phyloP scores from a whole-genome alignment of 2,888 invertebrate genomes.

The Agrotis exclamationis region DNA sequence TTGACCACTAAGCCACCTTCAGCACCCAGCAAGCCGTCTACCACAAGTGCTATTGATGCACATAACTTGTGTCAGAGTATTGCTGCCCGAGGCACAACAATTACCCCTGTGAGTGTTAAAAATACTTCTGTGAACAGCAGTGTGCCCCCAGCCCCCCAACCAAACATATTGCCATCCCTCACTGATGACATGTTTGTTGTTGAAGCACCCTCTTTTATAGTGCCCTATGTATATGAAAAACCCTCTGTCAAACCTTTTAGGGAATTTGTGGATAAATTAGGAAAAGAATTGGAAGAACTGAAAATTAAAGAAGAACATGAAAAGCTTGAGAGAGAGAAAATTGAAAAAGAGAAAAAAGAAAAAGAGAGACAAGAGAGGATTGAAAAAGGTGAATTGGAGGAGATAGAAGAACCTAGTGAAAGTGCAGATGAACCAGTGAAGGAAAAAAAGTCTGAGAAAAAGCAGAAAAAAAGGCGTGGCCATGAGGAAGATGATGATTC shows the following conservation, averaged over 20 bases:
- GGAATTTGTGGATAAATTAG: constrained; percentile 93
- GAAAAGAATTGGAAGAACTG: constrained; percentile 85
- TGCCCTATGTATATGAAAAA: constrained; percentile 98
- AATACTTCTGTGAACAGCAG: constrained; percentile 62
- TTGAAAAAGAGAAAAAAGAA: constrained; percentile 80
- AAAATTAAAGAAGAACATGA: constrained; percentile 72
- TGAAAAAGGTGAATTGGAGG: constrained; percentile 79
- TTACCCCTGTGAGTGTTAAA: constrained; percentile 88
- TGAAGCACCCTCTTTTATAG: constrained; percentile 98
- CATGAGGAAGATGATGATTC: constrained; percentile 91
- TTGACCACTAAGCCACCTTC: constrained; percentile 82
- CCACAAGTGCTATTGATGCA: constrained; percentile 78
- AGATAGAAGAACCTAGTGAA: constrained; percentile 76
- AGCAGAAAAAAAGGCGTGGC: constrained; percentile 77
- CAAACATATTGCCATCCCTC: constrained; percentile 94
- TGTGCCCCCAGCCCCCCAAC: constrained; percentile 74
- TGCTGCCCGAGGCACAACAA: constrained; percentile 90
- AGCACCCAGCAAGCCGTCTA: constrained; percentile 70
- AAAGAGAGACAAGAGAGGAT: constrained; percentile 69
- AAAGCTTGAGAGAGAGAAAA: constrained; percentile 72
- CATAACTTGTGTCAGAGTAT: constrained; percentile 88
- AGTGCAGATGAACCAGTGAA: constrained; percentile 71
- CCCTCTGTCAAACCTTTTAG: constrained; percentile 95
- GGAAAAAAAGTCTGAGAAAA: constrained; percentile 81
- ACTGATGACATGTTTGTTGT: constrained; percentile 98